Conservation (phyloP, 2,113 vertebrate genomes). For the Pachycephala philippinensis region DNA sequence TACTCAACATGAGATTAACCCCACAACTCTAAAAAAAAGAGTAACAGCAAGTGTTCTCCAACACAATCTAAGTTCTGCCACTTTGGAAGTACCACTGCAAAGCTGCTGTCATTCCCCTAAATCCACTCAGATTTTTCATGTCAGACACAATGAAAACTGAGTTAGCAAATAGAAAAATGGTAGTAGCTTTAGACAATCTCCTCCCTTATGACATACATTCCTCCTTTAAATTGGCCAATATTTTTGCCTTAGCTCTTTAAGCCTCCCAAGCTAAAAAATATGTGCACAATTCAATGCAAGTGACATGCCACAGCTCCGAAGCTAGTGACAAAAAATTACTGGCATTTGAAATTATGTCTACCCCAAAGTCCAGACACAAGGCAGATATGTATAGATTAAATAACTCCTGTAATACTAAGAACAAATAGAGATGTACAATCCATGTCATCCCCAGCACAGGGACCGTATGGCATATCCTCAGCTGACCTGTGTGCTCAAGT, state of each 20-base stretch:
- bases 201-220: neutral
- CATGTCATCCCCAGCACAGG: neutral
- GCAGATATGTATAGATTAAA: neutral
- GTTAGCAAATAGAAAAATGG: neutral
- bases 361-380: neutral
- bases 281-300: neutral
- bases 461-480: neutral
- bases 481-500: neutral
- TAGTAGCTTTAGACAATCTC: neutral
- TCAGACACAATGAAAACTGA: neutral
- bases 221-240: neutral
- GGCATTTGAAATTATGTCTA: neutral
- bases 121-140: neutral
- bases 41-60: slow-evolving; percentile 18
- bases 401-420: neutral
- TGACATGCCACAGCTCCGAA: neutral
- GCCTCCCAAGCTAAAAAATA: neutral
- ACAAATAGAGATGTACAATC: neutral
- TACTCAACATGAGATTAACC: neutral
- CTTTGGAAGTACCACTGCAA: neutral
- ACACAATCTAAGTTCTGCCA: slow-evolving; percentile 36
- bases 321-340: neutral
- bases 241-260: neutral
- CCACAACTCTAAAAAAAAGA: neutral
- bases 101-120: slow-evolving; percentile 58